Conservation (phyloP, 2,113 vertebrate species). For the Maccullochella peelii region DNA sequence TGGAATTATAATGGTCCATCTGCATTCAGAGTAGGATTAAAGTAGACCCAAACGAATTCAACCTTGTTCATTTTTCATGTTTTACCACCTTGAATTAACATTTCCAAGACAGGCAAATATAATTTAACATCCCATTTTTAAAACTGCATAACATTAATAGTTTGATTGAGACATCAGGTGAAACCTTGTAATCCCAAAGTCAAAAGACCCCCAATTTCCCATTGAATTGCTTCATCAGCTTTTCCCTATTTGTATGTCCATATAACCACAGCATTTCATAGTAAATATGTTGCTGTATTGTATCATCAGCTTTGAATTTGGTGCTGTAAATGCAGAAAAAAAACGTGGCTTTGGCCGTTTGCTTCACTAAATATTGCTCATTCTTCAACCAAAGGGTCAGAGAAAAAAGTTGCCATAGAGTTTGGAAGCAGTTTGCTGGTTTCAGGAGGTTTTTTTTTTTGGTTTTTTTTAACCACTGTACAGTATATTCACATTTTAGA, state of each 20-base stretch:
- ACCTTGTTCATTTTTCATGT: not conserved
- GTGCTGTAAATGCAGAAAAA: not conserved
- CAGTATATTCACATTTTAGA: not conserved
- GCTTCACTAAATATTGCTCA: not conserved
- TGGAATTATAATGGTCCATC: slow-evolving; percentile 14
- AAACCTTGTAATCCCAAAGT: not conserved
- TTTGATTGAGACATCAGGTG: not conserved
- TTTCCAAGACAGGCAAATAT: not conserved
- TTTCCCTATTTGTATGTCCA: not conserved
- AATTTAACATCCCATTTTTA: not conserved
- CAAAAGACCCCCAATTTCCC: too few species aligned
- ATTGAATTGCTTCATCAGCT: not conserved
- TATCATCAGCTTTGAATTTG: not conserved
- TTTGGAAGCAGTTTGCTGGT: not conserved
- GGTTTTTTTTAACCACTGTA: not conserved
- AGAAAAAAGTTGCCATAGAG: not conserved
- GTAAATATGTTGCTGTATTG: not conserved
- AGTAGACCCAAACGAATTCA: not conserved
- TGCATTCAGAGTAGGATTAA: not conserved
- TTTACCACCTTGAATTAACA: slow-evolving; percentile 3
- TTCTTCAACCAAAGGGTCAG: too few species aligned
- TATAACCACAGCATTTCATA: not conserved
- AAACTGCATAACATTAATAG: not conserved
- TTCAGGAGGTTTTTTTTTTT: not conserved
- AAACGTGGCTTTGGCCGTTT: not conserved